These are phyloP conservation scores for Trichonephila clavipes DNA, from an alignment of 1,140 invertebrate species.

Conservation along the genomic window DNA sequence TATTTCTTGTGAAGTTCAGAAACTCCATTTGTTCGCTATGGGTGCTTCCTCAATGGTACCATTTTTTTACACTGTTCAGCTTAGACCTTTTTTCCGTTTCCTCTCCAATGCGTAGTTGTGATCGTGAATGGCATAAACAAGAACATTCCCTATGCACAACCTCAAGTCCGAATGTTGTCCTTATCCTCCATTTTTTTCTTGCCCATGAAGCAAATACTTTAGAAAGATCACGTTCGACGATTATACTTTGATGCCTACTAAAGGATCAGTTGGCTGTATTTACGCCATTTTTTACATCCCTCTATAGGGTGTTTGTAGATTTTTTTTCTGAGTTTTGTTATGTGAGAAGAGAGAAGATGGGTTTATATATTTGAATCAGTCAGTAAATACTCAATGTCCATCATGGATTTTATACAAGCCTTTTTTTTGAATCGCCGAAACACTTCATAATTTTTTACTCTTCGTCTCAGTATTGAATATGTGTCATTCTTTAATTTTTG, in stretches of 20 bases:
- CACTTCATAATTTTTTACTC: not conserved
- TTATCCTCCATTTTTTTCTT: conserved; percentile 29
- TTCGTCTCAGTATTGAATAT: too few species aligned
- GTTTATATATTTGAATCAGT: not conserved
- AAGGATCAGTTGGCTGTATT: conserved; percentile 64
- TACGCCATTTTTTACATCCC: conserved; percentile 58
- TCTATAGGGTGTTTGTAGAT: not conserved
- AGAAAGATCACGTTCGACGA: conserved; percentile 63
- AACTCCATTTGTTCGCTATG: conserved; percentile 26
- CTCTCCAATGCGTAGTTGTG: not conserved
- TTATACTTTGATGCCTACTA: conserved; percentile 51
- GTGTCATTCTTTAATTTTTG: too few species aligned
- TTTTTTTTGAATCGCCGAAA: not conserved
- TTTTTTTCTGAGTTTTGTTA: not conserved
- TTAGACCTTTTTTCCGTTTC: conserved; percentile 29
- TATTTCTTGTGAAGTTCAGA: conserved; percentile 52
- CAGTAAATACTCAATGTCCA: not conserved
- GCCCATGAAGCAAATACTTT: conserved; percentile 62
- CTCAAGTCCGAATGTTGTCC: conserved; percentile 36
- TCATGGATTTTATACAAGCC: not conserved
- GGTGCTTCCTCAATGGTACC: conserved; percentile 16
- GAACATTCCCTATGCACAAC: conserved; percentile 45
- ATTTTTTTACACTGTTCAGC: not conserved
- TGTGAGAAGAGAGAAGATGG: not conserved
- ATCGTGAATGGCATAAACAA: conserved; percentile 67